A percentile compares a stretch with the other conserved stretches of the same genome.
These are phyloP conservation scores for Arenicola marina DNA, from an alignment of 2,888 invertebrate species.

Conservation along the genomic window DNA sequence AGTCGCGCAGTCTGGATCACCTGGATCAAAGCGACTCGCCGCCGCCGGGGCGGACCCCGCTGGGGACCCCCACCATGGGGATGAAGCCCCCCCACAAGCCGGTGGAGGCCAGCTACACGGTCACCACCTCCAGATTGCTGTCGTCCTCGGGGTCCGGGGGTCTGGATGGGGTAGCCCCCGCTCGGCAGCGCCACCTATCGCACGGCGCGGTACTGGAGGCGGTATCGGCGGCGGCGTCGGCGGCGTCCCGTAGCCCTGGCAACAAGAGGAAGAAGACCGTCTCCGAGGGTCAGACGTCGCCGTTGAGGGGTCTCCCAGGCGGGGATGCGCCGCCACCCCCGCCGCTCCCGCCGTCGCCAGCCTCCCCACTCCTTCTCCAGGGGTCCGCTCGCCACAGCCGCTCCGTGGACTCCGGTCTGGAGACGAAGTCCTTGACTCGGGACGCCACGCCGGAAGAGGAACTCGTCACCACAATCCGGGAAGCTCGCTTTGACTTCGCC, in stretches of 20 bases:
- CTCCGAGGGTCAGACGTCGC: background rate
- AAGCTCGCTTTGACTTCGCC: background rate
- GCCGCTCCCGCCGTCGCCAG: too few species aligned
- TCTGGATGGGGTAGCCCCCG: too few species aligned
- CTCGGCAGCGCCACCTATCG: background rate
- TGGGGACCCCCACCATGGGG: background rate
- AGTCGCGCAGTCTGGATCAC: slow-evolving; percentile 19
- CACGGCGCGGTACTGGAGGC: too few species aligned
- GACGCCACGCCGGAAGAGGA: background rate
- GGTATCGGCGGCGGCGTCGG: background rate
- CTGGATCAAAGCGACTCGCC: slow-evolving; percentile 10
- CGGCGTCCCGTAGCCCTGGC: background rate
- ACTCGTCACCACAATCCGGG: background rate
- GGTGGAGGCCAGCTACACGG: slow-evolving; percentile 17
- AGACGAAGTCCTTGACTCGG: background rate
- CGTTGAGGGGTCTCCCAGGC: too few species aligned
- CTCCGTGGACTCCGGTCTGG: slow-evolving; percentile 13
- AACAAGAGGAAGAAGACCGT: background rate
- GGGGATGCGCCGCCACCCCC: too few species aligned
- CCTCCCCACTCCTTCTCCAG: too few species aligned
- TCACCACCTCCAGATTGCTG: slow-evolving; percentile 19
- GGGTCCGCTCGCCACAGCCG: background rate
- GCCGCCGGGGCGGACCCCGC: too few species aligned
- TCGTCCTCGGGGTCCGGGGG: slow-evolving; percentile 1
- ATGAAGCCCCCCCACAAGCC: slow-evolving; percentile 10